phyloP scores from a whole-genome alignment of 2,113 vertebrate species.

The Tonatia bakeri region DNA sequence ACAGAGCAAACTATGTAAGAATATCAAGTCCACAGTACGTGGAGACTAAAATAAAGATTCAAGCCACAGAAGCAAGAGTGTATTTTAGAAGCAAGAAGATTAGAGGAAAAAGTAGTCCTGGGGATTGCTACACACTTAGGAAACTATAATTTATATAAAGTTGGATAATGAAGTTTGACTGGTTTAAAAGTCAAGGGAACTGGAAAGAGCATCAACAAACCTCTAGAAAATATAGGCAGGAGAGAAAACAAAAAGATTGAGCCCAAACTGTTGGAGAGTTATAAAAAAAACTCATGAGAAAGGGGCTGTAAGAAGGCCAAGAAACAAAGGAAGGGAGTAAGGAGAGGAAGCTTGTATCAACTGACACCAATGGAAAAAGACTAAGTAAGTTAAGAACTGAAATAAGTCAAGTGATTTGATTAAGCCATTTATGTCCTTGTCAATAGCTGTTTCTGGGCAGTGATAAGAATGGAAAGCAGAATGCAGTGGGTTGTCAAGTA shows the following conservation, averaged over 20 bases:
- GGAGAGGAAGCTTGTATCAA: not conserved
- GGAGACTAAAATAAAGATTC: not conserved
- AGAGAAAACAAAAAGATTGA: not conserved
- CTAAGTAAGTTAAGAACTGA: not conserved
- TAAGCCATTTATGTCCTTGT: not conserved
- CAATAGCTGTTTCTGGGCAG: not conserved
- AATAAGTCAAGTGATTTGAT: not conserved
- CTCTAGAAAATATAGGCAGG: not conserved
- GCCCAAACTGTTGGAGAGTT: not conserved
- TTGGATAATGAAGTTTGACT: not conserved
- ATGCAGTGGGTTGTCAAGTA: not conserved
- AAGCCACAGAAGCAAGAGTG: not conserved
- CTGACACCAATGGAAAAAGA: not conserved
- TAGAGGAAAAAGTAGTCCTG: not conserved
- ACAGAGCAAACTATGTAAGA: not conserved
- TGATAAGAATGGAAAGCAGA: not conserved
- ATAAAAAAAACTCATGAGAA: not conserved
- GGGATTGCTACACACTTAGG: not conserved
- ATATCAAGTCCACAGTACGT: not conserved
- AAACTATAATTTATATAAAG: not conserved
- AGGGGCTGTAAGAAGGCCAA: not conserved
- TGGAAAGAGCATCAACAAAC: not conserved
- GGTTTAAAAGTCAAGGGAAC: not conserved
- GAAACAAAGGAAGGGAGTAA: not conserved
- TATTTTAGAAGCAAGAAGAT: not conserved